Percentiles rank a stretch among this genome's conserved stretches.
phyloP scores from a whole-genome alignment of 2,888 invertebrate species.

The Dinocampus coccinellae region DNA sequence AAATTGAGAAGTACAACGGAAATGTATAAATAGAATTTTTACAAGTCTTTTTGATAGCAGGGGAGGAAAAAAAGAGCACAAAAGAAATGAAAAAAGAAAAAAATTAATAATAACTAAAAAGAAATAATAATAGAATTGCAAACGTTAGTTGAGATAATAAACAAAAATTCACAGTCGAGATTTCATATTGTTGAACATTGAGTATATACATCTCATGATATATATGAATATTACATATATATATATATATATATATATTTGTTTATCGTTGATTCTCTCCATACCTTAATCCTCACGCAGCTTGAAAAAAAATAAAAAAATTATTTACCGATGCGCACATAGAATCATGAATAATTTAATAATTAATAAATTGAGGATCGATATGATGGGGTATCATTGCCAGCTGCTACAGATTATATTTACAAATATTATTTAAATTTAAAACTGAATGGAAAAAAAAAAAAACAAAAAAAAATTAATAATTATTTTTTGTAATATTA shows the following conservation, averaged over 20 bases:
- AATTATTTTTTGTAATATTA: no score
- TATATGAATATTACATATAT: background rate
- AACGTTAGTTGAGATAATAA: slow-evolving; percentile 44
- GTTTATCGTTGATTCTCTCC: slow-evolving; percentile 22
- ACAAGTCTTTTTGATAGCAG: no score
- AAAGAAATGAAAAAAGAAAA: slow-evolving; percentile 5
- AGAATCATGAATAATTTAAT: background rate
- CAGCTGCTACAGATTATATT: no score
- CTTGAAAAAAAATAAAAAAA: background rate
- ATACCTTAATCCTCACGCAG: slow-evolving; percentile 1
- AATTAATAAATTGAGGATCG: background rate
- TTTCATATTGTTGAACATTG: slow-evolving; percentile 42
- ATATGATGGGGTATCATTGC: no score
- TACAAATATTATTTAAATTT: no score
- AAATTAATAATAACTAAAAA: slow-evolving; percentile 25
- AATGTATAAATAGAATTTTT: no score
- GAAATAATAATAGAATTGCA: slow-evolving; percentile 34
- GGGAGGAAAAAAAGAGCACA: background rate
- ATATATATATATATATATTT: background rate
- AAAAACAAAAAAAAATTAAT: no score
- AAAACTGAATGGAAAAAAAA: background rate
- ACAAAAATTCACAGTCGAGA: slow-evolving; percentile 42
- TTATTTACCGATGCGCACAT: background rate
- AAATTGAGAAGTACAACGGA: background rate
- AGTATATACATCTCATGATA: slow-evolving; percentile 43